Evolutionary conservation across 2,888 invertebrate species (phyloP), one percentile per base, ranked within the genome.

Genomic region (Leptinotarsa tumamoca): DNA sequence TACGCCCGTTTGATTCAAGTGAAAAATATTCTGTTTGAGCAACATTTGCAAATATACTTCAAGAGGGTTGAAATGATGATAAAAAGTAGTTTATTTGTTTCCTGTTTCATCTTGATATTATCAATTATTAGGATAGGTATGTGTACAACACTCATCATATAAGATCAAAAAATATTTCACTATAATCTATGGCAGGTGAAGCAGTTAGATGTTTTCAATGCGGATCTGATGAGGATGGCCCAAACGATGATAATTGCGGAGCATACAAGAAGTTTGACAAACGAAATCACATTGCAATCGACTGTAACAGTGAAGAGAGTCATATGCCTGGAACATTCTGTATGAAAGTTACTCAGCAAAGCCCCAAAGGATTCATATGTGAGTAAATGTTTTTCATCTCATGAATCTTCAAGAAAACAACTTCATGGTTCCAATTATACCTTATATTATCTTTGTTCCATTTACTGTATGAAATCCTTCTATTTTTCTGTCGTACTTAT

Each of bases 301-400:
- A 98, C 85, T 98, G 98, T 87, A 96, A 94, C 85, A 96, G 95
- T 86, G 97, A 97, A 86, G 98, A 98, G 87, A 96, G 97, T 58
- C 92, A 95, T 81, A 95, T 96, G 90, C 98, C 98, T 27, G 98
- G 98, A 10, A 96, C 97, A 3, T 98, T 98, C 88, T 98, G 98
- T 88, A 96, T 98, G 91, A 98, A 98, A 90, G 91, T 96, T 33
- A 95, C 96, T 1, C 96, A 97, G 84, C 98, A 98, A 87, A 95
- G 98, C 75, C 98, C 98, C 0, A 93, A 94, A 87, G 97, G 97
- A 79, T 97, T 97, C 86, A 95, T 97, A 85, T 98, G 98, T 98
- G 90, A 93, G 96, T 93, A 66, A 52, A 52, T 43, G 21, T 72
- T 67, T 54, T 67, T 67, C n/a, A 68, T n/a, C 7, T n/a, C 50